Base-by-base conservation (phyloP, 1,140 invertebrate genomes). In the Leptoteleia sp. region DNA sequence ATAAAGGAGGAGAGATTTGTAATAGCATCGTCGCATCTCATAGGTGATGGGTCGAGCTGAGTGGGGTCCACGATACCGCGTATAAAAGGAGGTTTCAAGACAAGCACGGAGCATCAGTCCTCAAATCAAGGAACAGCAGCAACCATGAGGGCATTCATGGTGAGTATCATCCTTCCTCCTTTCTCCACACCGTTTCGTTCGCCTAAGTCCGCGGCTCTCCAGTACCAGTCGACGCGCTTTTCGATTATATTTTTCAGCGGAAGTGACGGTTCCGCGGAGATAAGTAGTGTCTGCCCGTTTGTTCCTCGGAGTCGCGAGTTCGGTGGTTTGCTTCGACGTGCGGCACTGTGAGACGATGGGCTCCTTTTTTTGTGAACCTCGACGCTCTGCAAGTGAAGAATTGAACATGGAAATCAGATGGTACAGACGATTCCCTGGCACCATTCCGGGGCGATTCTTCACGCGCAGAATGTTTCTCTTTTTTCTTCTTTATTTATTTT, bases 121-220 rank as follows among this genome's bases (percentile, higher is more conserved):
- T 89, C 87, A 88, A 89, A 89, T 88, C 88, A 87, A 88, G 85
- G 82, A 87, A 88, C 84, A 85, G 87, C 85, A 89, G 84, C 83
- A 88, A 88, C 84, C 88, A 90, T 90, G 89, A 90, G 89, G 86
- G 88, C 86, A 89, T 90, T 89, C 86, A 83, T 90, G 88, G 89
- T 90, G 84, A 90, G 88, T 89, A 83, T 70, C 73, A 81, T 75
- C 80, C 76, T 82, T 81, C 80, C 79, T 71, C 77, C 68, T 81
- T 76, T 75, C 76, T 72, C 80, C 70, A 27, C 22, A 25, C 0
- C 64, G 42, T 50, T 65, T 54, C 48, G 8, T 40, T 62, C 35
- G 48, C 33, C 38, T 33, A 45, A 61, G 35, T 40, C 42, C 12
- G 13, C 40, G 73, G 6, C 19, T 15, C 13, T 8, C 29, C 29